Percentiles rank a stretch among this genome's conserved stretches.
phyloP scores from a whole-genome alignment of 2,113 vertebrate genomes.

The Oreochromis niloticus region DNA sequence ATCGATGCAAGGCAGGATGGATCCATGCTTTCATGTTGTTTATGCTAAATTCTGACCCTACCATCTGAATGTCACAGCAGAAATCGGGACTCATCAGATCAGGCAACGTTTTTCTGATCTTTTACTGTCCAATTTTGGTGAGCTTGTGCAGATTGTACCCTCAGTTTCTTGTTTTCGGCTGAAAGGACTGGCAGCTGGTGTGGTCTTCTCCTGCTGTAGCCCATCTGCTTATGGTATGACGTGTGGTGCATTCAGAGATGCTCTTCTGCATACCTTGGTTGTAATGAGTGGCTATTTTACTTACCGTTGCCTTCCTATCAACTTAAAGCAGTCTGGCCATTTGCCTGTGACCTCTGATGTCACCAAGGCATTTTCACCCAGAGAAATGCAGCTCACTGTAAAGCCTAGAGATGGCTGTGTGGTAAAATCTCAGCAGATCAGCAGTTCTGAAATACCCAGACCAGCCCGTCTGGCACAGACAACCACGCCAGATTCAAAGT shows the following conservation, averaged over 20 bases:
- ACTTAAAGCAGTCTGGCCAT: background rate
- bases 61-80: background rate
- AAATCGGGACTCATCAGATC: background rate
- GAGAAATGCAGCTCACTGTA: background rate
- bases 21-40: background rate
- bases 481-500: fast-evolving
- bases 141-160: background rate
- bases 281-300: background rate
- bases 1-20: background rate
- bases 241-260: background rate
- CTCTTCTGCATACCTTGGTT: background rate
- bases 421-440: background rate
- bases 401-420: background rate
- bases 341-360: background rate
- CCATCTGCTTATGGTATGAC: background rate
- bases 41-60: background rate
- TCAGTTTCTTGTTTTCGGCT: background rate
- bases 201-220: background rate
- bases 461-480: background rate
- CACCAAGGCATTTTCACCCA: background rate
- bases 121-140: background rate
- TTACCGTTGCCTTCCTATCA: background rate
- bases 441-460: background rate
- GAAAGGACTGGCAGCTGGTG: background rate
- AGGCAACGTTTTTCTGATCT: background rate